Base-by-base conservation (phyloP, 1,140 invertebrate genomes). In the Elymnias hypermnestra region DNA sequence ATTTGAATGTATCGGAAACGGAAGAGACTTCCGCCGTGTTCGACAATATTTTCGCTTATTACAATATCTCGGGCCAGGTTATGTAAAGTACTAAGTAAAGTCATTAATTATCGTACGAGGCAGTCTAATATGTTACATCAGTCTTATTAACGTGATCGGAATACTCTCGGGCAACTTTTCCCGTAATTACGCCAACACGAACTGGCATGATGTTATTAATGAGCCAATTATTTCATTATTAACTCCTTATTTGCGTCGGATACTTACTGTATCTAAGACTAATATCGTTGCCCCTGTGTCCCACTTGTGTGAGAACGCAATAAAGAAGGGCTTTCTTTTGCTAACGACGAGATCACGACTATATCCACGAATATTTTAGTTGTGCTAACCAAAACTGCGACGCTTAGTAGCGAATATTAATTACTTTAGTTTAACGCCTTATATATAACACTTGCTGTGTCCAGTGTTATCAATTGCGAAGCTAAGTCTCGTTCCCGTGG, bases 201-300 rank as follows among this genome's bases (percentile, higher is more conserved):
- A 37, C 31, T 31, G 31, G 29, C 46, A 38, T 49, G 39, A 39
- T 37, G 51, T 53, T 58, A 58, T 53, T 54, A 58, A 58, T 36
- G 56, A 58, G 56, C 51, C 51, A 58, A 58, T 58, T 58, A 58
- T 53, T 41, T 35, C 56, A 50, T 58, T 58, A 58, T 50, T 43
- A 50, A 53, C 56, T 58, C 46, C 39, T 49, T 46, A 49, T 54
- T 50, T 43, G 42, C 50, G 35, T 36, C 33, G 39, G 33, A 22
- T 18, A 43, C 36, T 25, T 19, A 51, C 41, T 44, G 41, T 51
- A 51, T 44, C 40, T 43, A 5, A 43, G 47, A 50, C 41, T 51
- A 25, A 40, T 40, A 51, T 45, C 40, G n/a, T 17, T 43, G 42
- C 42, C 33, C 12, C 39, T 36, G 39, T 38, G 41, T 38, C 38